A percentile compares a stretch with the other conserved stretches of the same genome.
These are phyloP conservation scores for Caligus rogercresseyi DNA, from an alignment of 1,140 invertebrate genomes.

Conservation along the genomic window DNA sequence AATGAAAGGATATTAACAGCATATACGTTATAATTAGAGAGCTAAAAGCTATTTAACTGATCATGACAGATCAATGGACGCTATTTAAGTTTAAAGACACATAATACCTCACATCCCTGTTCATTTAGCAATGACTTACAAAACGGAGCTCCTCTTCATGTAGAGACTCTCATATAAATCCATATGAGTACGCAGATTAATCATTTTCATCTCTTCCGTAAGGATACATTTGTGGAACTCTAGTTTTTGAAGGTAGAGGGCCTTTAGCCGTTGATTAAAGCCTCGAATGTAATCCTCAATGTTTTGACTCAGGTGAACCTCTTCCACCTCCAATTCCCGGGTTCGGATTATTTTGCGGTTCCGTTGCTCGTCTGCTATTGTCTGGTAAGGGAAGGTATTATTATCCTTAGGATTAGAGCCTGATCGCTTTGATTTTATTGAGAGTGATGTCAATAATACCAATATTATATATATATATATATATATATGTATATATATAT, in stretches of 20 bases:
- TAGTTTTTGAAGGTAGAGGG: constrained; percentile 1
- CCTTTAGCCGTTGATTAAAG: not conserved
- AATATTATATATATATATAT: too few species aligned
- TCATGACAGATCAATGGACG: too few species aligned
- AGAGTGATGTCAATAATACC: too few species aligned
- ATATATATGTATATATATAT: too few species aligned
- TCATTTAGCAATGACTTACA: not conserved
- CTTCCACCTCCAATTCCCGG: not conserved
- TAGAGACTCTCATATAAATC: not conserved
- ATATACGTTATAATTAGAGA: too few species aligned
- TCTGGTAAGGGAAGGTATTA: not conserved
- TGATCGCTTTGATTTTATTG: too few species aligned
- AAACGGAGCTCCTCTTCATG: not conserved
- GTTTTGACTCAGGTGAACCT: not conserved
- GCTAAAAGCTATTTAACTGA: too few species aligned
- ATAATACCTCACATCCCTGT: too few species aligned
- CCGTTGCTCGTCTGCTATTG: not conserved
- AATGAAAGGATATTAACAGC: too few species aligned
- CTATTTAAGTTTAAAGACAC: too few species aligned
- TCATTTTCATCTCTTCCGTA: constrained; percentile 8
- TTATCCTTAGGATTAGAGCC: too few species aligned
- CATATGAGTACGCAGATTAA: not conserved
- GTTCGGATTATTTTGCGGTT: not conserved
- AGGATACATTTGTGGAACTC: constrained; percentile 6
- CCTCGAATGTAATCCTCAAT: not conserved